A percentile compares a stretch with the other conserved stretches of the same genome.
These are phyloP conservation scores for Phymastichus coffea DNA, from an alignment of 1,140 invertebrate genomes.

Conservation along the genomic window DNA sequence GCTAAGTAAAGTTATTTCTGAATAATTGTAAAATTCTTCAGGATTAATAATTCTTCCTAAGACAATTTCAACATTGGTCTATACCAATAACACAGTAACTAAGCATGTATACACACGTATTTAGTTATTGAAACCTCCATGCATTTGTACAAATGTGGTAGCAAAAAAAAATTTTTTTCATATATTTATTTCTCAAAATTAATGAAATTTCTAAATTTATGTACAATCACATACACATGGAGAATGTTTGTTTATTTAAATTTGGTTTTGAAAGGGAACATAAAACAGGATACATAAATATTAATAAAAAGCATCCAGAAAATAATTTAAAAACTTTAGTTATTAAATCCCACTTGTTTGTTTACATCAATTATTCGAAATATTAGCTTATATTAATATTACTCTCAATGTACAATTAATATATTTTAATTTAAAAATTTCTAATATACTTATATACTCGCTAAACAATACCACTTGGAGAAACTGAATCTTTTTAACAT, in stretches of 20 bases:
- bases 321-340: slow-evolving; percentile 21
- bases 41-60: too few relatives aligned
- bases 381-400: slow-evolving; percentile 8
- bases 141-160: slow-evolving; percentile 26
- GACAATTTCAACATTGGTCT: slow-evolving; percentile 17
- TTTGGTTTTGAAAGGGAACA: too few relatives aligned
- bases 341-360: slow-evolving; percentile 17
- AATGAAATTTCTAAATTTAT: slow-evolving; percentile 17
- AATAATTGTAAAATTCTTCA: too few relatives aligned
- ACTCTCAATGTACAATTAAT: slow-evolving; percentile 24
- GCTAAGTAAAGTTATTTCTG: too few relatives aligned
- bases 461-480: slow-evolving; percentile 25
- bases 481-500: slow-evolving; percentile 26
- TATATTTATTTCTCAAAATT: slow-evolving; percentile 12
- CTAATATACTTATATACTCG: slow-evolving; percentile 24
- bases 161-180: slow-evolving; percentile 11
- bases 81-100: too few relatives aligned
- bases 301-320: slow-evolving; percentile 17
- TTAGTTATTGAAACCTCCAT: slow-evolving; percentile 13
- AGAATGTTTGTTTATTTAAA: neutral
- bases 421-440: slow-evolving; percentile 27
- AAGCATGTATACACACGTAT: too few relatives aligned
- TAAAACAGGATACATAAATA: neutral
- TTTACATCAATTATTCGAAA: slow-evolving; percentile 21
- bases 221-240: slow-evolving; percentile 20